Evolutionary conservation across 2,113 vertebrate genomes (phyloP).

Genomic region (Antigone vipio): DNA sequence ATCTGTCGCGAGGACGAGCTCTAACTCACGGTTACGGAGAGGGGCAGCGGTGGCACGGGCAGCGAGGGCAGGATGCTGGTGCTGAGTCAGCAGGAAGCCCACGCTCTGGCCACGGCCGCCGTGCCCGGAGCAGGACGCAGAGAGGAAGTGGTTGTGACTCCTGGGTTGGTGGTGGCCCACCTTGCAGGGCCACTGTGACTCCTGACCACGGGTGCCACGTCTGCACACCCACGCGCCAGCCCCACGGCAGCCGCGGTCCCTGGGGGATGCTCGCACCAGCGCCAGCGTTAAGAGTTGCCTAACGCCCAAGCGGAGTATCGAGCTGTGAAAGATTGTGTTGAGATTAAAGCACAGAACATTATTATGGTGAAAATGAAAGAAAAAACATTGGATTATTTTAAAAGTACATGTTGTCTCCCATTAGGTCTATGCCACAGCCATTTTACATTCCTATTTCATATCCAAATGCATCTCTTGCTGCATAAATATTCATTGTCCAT

Average conservation of each 20-base stretch:
- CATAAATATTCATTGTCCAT: background rate
- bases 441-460: background rate
- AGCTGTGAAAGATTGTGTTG: background rate
- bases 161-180: no score
- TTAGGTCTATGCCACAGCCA: background rate
- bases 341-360: background rate
- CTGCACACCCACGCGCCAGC: accelerated
- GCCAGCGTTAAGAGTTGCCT: background rate
- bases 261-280: no score
- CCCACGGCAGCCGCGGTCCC: accelerated
- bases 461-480: accelerated
- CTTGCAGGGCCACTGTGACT: background rate
- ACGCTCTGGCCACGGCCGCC: accelerated
- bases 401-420: accelerated
- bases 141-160: accelerated
- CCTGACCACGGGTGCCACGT: accelerated
- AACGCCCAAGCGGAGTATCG: accelerated
- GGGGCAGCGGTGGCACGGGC: background rate
- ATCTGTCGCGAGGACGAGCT: accelerated
- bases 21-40: accelerated
- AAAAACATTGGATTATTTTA: background rate
- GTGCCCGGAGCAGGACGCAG: accelerated
- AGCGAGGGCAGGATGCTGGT: background rate
- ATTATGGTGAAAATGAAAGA: background rate
- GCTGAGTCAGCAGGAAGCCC: background rate